Base-by-base conservation (phyloP, 2,888 invertebrate genomes). In the Buathra laborator region DNA sequence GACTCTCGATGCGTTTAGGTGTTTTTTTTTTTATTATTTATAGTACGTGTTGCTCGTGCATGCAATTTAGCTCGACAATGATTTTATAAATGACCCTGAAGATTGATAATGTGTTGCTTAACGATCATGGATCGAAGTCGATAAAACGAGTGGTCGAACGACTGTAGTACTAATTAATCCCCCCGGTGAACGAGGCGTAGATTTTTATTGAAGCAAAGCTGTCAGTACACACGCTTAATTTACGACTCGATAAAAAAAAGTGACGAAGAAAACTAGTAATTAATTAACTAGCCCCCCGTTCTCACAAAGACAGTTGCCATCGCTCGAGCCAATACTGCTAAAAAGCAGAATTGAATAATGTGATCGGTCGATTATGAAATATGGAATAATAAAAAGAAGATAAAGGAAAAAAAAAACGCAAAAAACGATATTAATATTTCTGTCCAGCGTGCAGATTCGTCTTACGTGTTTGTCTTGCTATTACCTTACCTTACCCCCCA, bases 381-480 rank as follows among this genome's bases (percentile, higher is more conserved):
- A 70, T 51, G 70, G 62, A 71, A 66, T 66, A 56, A 51, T 53
- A 51, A 70, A 16, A 44, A 59, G 44, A 81, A 44, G 43, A 53
- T 48, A 37, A 81, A 32, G 43, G 72, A 75, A 76, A 80, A 77
- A 82, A 53, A 51, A 24, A 43, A 76, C 37, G 66, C 67, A 80
- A 43, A 70, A 24, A 56, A 84, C 71, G 66, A 79, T 56, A 67
- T 84, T 78, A 72, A 80, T 77, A 85, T 87, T 83, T 86, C 85
- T 84, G 83, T 87, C 86, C 85, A 86, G 79, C 82, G 81, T 83
- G 82, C 86, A 82, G 80, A 88, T 88, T 88, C 86, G 81, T 87
- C 87, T 88, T 88, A 87, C 87, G 90, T 89, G 88, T 91, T 83
- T 90, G 89, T 89, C 89, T 91, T 90, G 90, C 91, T 91, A 90